Evolutionary conservation across 2,113 vertebrate species (phyloP), one percentile per base, ranked within the genome.

Genomic region (Pseudois nayaur): DNA sequence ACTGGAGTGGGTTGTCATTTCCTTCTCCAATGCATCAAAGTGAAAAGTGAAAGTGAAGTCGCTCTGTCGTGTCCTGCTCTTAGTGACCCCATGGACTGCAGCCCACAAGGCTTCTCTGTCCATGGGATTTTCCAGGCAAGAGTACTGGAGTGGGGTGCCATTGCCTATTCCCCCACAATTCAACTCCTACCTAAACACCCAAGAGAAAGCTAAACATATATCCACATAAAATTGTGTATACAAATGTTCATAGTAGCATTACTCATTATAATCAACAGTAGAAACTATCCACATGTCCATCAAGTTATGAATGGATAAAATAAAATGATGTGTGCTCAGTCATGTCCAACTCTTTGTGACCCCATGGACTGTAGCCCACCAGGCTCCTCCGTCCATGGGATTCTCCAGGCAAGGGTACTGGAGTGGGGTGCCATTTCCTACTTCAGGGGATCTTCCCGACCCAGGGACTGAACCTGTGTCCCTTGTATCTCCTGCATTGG

Each of bases 191-290:
- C 64, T 36, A 71, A 36, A 71, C 19, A 71, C n/a, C 64, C 64
- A 48, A 92, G 31, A 97, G 59, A 95, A 95, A 86, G 55, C 23
- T 94, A 93, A 95, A 43, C n/a, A 89, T 50, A 81, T 74, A 59
- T 92, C 40, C 54, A 85, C 45, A 55, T 4, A 57, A 76, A 93
- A 52, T 67, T 10, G 48, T 85, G 36, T 57, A 74, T 50, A 83
- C 55, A 87, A 87, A 83, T 67, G 9, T 95, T 90, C n/a, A 48
- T 21, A 90, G 36, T 29, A 81, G 19, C 12, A 62, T 89, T 89
- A 79, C 86, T 96, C 45, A 54, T 74, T 45, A 76, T 48, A 96
- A 29, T 45, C 29, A 52, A 96, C 84, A 94, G 31, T 71, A 29
- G 59, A 88, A 96, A 95, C 7, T 54, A 81, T 33, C 16, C 59